phyloP scores from a whole-genome alignment of 2,113 vertebrate genomes.

The Acrocephalus arundinaceus region DNA sequence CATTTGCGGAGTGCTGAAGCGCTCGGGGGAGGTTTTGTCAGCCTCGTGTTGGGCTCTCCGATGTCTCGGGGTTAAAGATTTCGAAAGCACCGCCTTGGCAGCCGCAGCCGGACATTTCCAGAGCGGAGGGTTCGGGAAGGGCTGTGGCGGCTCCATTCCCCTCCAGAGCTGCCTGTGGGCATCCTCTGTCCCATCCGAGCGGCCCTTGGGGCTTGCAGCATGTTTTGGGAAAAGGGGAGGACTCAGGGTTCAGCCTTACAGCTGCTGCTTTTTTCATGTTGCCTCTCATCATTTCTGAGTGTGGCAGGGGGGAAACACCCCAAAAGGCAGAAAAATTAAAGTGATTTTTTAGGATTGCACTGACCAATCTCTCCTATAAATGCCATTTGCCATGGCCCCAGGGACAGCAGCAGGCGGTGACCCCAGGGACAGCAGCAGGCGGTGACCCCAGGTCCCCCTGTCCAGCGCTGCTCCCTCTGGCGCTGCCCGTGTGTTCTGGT shows the following conservation, averaged over 20 bases:
- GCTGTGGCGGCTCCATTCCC: neutral
- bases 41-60: neutral
- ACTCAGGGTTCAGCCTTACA: accelerated
- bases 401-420: neutral
- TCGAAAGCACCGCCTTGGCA: neutral
- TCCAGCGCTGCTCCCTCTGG: neutral
- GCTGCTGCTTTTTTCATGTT: neutral
- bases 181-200: accelerated
- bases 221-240: neutral
- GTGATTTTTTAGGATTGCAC: neutral
- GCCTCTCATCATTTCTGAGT: neutral
- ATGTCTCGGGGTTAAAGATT: neutral
- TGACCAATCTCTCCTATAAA: neutral
- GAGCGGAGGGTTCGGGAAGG: neutral
- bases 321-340: neutral
- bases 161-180: accelerated
- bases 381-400: neutral
- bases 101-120: neutral
- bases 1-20: neutral
- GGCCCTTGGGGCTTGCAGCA: accelerated
- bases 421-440: neutral
- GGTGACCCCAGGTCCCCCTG: neutral
- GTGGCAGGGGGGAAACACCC: neutral
- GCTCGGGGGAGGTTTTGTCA: neutral
- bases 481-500: too few species aligned